Evolutionary conservation across 64 coral and sea anemone genomes (phyloP).

Genomic region (Anthopleura sola): DNA sequence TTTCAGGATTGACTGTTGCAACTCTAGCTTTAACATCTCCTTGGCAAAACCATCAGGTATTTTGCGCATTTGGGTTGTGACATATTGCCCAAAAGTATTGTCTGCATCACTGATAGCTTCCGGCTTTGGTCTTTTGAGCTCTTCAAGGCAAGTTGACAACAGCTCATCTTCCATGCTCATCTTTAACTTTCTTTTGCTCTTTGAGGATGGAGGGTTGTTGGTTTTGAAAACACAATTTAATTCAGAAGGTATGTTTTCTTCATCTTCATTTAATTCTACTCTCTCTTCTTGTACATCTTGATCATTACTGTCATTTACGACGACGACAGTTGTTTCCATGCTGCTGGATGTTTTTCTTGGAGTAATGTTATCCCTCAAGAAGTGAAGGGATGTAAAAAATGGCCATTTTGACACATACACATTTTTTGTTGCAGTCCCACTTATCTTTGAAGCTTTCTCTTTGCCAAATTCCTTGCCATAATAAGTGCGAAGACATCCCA

Average conservation of each 20-base stretch:
- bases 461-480: constrained; percentile 76
- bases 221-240: too few relatives aligned
- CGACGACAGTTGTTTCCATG: constrained; percentile 1
- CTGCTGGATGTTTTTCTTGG: constrained; percentile 41
- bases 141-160: neutral
- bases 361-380: constrained; percentile 71
- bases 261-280: too few relatives aligned
- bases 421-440: constrained; percentile 56
- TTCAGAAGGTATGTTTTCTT: too few relatives aligned
- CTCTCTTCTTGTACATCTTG: too few relatives aligned
- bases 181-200: too few relatives aligned
- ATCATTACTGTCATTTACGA: too few relatives aligned
- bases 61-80: constrained; percentile 46
- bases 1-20: too few relatives aligned
- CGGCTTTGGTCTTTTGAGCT: constrained; percentile 43
- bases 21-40: constrained; percentile 40
- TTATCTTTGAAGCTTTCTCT: constrained; percentile 42
- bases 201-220: too few relatives aligned
- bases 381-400: constrained; percentile 55
- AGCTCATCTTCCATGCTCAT: too few relatives aligned
- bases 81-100: constrained; percentile 35
- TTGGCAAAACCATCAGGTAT: constrained; percentile 53
- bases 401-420: constrained; percentile 67
- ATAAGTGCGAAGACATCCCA: constrained; percentile 45
- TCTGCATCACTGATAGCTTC: constrained; percentile 18